Conservation (phyloP, 2,113 vertebrate species). For the Pimephales promelas region DNA sequence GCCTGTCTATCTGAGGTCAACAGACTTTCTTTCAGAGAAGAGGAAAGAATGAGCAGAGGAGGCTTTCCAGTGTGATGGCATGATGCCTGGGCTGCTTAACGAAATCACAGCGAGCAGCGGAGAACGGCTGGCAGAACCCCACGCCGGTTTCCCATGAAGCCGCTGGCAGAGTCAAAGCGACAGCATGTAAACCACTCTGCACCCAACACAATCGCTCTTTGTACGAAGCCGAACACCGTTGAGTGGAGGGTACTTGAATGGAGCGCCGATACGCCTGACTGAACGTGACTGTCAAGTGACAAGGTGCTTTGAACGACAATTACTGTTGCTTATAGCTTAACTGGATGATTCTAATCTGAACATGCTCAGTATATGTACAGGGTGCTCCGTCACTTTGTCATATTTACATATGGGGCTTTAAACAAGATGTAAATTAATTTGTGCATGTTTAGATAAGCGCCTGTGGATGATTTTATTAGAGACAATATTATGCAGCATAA, state of each 20-base stretch:
- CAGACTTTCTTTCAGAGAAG: slow-evolving; percentile 65
- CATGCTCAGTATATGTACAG: slow-evolving; percentile 7
- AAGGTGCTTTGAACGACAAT: slow-evolving; percentile 51
- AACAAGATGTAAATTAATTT: slow-evolving; percentile 22
- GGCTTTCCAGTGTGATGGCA: slow-evolving; percentile 62
- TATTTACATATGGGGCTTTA: neutral
- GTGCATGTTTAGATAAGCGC: slow-evolving; percentile 10
- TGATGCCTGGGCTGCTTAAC: slow-evolving; percentile 63
- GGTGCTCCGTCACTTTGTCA: neutral
- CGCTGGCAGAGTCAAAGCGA: slow-evolving; percentile 55
- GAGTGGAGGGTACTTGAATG: slow-evolving; percentile 55
- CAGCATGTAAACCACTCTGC: slow-evolving; percentile 58
- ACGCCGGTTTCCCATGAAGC: slow-evolving; percentile 52
- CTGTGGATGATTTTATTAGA: slow-evolving; percentile 10
- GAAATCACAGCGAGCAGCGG: slow-evolving; percentile 54
- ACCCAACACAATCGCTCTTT: slow-evolving; percentile 61
- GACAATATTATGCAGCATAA: slow-evolving; percentile 15
- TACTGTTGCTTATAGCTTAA: slow-evolving; percentile 35
- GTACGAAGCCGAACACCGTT: slow-evolving; percentile 54
- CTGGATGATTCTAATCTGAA: slow-evolving; percentile 22
- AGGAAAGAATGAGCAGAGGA: slow-evolving; percentile 58
- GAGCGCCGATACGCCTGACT: slow-evolving; percentile 46
- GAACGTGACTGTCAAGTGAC: slow-evolving; percentile 56
- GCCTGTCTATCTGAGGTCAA: slow-evolving; percentile 64
- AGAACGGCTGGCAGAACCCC: slow-evolving; percentile 63